Base-by-base conservation (phyloP, 2,113 vertebrate genomes). In the Varanus salvator region DNA sequence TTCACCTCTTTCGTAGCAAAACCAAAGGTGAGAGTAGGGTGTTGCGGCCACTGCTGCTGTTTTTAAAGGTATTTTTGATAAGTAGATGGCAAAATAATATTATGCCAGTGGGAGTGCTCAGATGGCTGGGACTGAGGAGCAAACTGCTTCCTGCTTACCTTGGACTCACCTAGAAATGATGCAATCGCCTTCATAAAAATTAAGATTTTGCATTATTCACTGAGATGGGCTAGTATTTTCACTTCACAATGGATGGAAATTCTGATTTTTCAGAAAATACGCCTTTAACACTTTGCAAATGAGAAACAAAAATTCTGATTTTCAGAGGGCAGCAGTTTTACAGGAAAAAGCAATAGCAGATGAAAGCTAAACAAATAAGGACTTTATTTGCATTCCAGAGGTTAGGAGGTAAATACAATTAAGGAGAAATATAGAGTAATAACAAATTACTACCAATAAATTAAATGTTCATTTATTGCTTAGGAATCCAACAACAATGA, bases 1-100 rank as follows among this genome's bases (percentile, higher is more conserved):
- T 85, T 95, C 86, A 90, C 90, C 76, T 90, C 93, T 95, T 95
- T 91, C 91, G 68, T 84, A 94, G 76, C 66, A 95, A 95, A 94
- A 52, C 29, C 90, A 68, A 89, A 80, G 71, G 8, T 52, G 12
- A 34, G 48, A 83, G 90, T 85, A 44, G 38, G 38, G 38, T 44
- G 38, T 44, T 44, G 38, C 54, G 2, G 54, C 54, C 1, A 27
- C 81, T 91, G 25, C 52, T 87, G 88, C 54, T 3, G 80, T 6
- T 94, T 95, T 8, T 69, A 89, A 86, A 93, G 93, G 21, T 57
- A 68, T 66, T 66, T 92, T 54, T 52, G 92, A 88, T 57, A 38
- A 48, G 71, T 57, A 72, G 64, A 93, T 71, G 54, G 80, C n/a
- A 57, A 9, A n/a, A 19, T 38, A 21, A 50, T 8, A 14, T 81